Base-by-base conservation (phyloP, 2,113 vertebrate species). In the Platycercus adscitus region DNA sequence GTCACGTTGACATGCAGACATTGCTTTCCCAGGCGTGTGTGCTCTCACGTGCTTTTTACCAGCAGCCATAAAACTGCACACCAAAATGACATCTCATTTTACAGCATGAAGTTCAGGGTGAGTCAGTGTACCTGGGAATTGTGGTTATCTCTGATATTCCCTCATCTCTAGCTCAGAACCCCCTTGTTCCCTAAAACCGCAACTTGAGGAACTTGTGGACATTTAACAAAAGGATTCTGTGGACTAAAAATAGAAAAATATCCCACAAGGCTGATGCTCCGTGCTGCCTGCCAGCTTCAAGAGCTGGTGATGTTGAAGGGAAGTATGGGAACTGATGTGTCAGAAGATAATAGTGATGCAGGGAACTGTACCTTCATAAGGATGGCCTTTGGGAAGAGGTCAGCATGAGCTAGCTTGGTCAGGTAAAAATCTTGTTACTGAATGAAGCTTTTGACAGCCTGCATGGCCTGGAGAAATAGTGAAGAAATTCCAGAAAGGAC, bases 191-290 rank as follows among this genome's bases (percentile, higher is more conserved):
- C 52, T 73, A 87, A 79, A 87, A 79, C 17, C 31, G n/a, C 25
- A 33, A 7, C 43, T 50, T 0, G 0, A 58, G n/a, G 87, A 72
- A 29, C 21, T 75, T 50, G 21, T 0, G 0, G 58, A n/a, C 0
- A 1, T 10, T 35, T 68, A 46, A 73, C 70, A 73, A 35, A 71
- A 76, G 18, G 37, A 71, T 81, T 89, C 37, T 58, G 5, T 65
- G 65, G 13, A 15, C 16, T 72, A 6, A 69, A 88, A 68, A 33
- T 0, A 52, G 35, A 47, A 56, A 68, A 89, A 26, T 52, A 35
- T 14, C 17, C 50, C 52, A 33, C 0, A 2, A 33, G 20, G 14
- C 17, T 94, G 69, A 21, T 44, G 10, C 3, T 81, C 50, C 5
- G 0, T 64, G 52, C 35, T 66, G 26, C n/a, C 39, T 85, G 29